A percentile compares a stretch with the other conserved stretches of the same genome.
These are phyloP conservation scores for Eugnorisma glareosa DNA, from an alignment of 2,888 invertebrate genomes.

Conservation along the genomic window DNA sequence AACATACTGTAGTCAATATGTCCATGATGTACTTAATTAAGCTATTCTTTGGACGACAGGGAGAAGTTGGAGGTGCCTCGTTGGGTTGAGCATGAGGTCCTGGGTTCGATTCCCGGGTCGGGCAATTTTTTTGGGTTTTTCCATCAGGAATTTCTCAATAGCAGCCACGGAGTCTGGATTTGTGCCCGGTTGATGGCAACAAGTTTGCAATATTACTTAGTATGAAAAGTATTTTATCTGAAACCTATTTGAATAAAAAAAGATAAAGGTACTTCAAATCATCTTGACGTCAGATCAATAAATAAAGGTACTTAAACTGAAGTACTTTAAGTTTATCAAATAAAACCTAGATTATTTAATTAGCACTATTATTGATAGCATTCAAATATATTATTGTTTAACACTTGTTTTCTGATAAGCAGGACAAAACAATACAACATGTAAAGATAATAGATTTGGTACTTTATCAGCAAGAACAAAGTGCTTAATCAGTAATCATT, in stretches of 20 bases:
- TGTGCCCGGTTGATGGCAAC: no score
- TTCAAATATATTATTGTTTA: slow-evolving; percentile 22
- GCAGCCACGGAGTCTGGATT: no score
- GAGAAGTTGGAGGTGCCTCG: neutral
- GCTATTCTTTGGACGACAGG: neutral
- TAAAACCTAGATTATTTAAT: slow-evolving; percentile 28
- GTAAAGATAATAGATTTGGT: slow-evolving; percentile 19
- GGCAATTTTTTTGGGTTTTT: no score
- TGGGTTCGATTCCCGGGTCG: no score
- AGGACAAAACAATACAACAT: slow-evolving; percentile 6
- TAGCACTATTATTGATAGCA: slow-evolving; percentile 19
- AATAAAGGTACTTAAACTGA: neutral
- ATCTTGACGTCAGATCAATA: slow-evolving; percentile 8
- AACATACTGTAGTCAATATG: neutral
- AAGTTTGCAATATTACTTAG: no score
- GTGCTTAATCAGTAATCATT: slow-evolving; percentile 22
- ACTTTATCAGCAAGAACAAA: slow-evolving; percentile 10
- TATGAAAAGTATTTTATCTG: neutral
- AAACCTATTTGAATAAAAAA: neutral
- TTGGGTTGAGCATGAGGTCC: no score
- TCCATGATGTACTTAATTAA: neutral
- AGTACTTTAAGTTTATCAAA: slow-evolving; percentile 22
- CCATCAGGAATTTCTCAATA: no score
- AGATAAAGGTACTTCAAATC: neutral
- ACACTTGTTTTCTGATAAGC: slow-evolving; percentile 21